phyloP scores from a whole-genome alignment of 2,888 invertebrate species.

The Rhabditoides inermis region DNA sequence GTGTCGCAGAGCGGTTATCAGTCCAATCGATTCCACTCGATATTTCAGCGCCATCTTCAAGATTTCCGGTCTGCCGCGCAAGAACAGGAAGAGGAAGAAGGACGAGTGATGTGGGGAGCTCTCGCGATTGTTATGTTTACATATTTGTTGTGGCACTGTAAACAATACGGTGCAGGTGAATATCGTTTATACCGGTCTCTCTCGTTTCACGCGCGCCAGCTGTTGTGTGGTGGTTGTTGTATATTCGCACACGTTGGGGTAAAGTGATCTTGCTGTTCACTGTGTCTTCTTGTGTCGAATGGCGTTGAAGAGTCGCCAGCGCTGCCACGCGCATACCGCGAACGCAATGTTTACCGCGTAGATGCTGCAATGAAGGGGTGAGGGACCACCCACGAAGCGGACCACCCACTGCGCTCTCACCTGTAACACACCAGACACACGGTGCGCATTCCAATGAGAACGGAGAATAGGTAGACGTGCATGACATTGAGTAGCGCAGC shows the following conservation, averaged over 20 bases:
- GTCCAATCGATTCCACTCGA: neutral
- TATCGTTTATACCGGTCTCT: no score
- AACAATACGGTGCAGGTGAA: neutral
- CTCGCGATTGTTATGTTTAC: neutral
- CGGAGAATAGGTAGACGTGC: constrained; percentile 4
- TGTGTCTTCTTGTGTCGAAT: neutral
- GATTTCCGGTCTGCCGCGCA: constrained; percentile 16
- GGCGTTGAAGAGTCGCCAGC: constrained; percentile 1
- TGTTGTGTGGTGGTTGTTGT: no score
- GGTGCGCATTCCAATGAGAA: constrained; percentile 1
- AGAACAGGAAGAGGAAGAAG: constrained; percentile 10
- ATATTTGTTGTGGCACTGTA: neutral
- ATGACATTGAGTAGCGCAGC: neutral
- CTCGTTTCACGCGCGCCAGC: no score
- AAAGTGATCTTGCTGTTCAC: no score
- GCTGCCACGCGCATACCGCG: neutral
- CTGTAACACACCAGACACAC: constrained; percentile 3
- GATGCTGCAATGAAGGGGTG: neutral
- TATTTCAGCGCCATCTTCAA: constrained; percentile 22
- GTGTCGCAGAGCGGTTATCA: neutral
- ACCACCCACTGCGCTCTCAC: no score
- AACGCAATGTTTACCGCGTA: neutral
- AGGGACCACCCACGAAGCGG: no score
- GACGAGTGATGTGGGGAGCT: neutral
- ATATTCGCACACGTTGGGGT: no score